Percentiles rank a stretch among this genome's conserved stretches.
phyloP scores from a whole-genome alignment of 2,113 vertebrate species.

The Pitta sordida region DNA sequence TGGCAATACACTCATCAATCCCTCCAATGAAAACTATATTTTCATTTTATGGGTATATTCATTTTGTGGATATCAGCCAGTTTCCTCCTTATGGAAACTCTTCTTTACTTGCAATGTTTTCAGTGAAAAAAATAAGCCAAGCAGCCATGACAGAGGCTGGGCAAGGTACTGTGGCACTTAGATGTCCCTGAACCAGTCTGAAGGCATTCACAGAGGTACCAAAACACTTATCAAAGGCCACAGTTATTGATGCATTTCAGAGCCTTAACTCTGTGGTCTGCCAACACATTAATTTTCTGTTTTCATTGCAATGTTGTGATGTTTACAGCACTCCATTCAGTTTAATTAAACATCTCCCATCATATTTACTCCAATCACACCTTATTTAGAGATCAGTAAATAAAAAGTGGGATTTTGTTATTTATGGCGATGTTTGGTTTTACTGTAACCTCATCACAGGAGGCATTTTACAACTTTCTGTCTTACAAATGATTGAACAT shows the following conservation, averaged over 20 bases:
- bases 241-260: not conserved
- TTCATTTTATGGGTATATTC: not conserved
- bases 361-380: conserved; percentile 67
- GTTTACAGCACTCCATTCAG: conserved; percentile 39
- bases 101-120: not conserved
- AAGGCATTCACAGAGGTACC: not conserved
- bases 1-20: not conserved
- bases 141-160: not conserved
- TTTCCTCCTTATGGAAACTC: not conserved
- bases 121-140: not conserved
- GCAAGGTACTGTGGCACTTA: not conserved
- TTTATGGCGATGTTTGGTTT: conserved; percentile 48
- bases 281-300: conserved; percentile 19
- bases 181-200: conserved; percentile 24
- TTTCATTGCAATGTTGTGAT: not conserved
- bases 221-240: conserved; percentile 23
- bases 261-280: not conserved
- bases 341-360: conserved; percentile 75
- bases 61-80: not conserved
- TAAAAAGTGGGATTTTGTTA: conserved; percentile 63
- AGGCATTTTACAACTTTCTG: conserved; percentile 27
- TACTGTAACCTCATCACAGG: not conserved
- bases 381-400: conserved; percentile 72
- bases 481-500: conserved; percentile 38
- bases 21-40: not conserved